phyloP scores from a whole-genome alignment of 2,113 vertebrate species.

The Rattus norvegicus region GRCr8 NC_086020.1:164573001-164573500 shows the following conservation, averaged over 20 bases:
- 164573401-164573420: not conserved
- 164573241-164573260: not conserved
- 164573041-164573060: too few species aligned
- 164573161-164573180: not conserved
- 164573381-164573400: not conserved
- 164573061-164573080: too few species aligned
- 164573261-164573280: not conserved
- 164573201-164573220: not conserved
- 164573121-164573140: too few species aligned
- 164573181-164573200: not conserved
- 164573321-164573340: not conserved
- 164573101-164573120: too few species aligned
- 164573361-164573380: not conserved
- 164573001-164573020: too few species aligned
- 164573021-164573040: too few species aligned
- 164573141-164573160: not conserved
- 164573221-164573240: not conserved
- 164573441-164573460: not conserved
- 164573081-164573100: too few species aligned
- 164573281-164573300: not conserved
- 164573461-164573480: not conserved
- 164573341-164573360: not conserved
- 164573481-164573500: not conserved
- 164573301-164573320: not conserved
- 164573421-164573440: not conserved